Evolutionary conservation across 1,140 invertebrate genomes (phyloP), one percentile per base, ranked within the genome.

Genomic region (Megalonaias nervosa): DNA sequence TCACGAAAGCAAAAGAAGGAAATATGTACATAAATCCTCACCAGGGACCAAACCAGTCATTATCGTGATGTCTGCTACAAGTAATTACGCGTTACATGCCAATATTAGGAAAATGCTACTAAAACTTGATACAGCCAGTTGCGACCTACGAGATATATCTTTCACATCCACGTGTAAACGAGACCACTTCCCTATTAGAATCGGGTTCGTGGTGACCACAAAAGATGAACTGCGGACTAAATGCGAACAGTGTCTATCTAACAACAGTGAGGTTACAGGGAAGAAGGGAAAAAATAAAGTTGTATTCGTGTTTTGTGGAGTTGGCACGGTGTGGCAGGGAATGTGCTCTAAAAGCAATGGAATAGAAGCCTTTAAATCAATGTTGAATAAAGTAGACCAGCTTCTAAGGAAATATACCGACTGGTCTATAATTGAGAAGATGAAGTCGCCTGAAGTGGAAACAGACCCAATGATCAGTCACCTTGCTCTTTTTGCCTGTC

Each of bases 301-400:
- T 21, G 75, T 84, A 16, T 84, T 84, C 70, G 82, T 84, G 16
- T 88, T 84, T 72, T 82, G 83, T 82, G 87, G 84, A 4, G 84
- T 87, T 74, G 84, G 84, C 15, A 87, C 81, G 12, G 55, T 71
- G 2, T 86, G 82, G 82, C 60, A 74, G 17, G 84, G 31, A 31
- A 31, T 31, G 31, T 31, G 31, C 31, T 31, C 31, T 31, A 5
- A 31, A 31, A 31, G 31, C 5, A 31, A 31, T 31, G 31, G 31
- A 31, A 31, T 31, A 31, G 31, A 31, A 31, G 31, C 31, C 31
- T 31, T 31, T 31, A 31, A 31, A 31, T 31, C 31, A 31, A 31
- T 31, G 31, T 31, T 31, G 31, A 31, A 31, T 31, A 5, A 31
- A 31, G 31, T 31, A 2, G 31, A 31, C 5, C 31, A 5, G 31